phyloP scores from a whole-genome alignment of 2,888 invertebrate genomes.

The Limnephilus auricula region DNA sequence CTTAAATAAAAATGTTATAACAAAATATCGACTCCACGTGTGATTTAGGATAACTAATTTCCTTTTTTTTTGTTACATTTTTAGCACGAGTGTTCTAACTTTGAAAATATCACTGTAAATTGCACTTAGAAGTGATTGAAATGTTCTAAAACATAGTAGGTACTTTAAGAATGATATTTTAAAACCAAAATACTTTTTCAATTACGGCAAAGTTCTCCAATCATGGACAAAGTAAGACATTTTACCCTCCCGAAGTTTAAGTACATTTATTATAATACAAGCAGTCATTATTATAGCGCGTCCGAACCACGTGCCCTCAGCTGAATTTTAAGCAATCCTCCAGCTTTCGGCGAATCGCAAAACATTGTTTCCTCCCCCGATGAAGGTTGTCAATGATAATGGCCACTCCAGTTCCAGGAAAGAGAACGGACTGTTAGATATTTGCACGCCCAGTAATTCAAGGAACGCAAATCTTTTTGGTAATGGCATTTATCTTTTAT shows the following conservation, averaged over 20 bases:
- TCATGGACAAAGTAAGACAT: background rate
- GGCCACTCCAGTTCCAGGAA: slow-evolving; percentile 29
- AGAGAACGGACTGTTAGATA: background rate
- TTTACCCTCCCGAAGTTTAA: background rate
- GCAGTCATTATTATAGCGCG: slow-evolving; percentile 5
- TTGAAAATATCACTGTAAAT: too few relatives aligned
- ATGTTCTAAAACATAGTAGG: too few relatives aligned
- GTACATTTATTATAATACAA: background rate
- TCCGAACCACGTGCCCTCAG: slow-evolving; percentile 10
- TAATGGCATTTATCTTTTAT: background rate
- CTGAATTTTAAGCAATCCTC: slow-evolving; percentile 40
- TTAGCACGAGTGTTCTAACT: too few relatives aligned
- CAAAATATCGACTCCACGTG: too few relatives aligned
- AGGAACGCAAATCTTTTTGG: slow-evolving; percentile 10
- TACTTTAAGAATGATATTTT: too few relatives aligned
- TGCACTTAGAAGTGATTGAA: too few relatives aligned
- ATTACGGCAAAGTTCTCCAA: background rate
- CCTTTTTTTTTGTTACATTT: too few relatives aligned
- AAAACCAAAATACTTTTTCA: too few relatives aligned
- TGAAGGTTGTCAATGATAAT: slow-evolving; percentile 52
- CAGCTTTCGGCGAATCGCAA: slow-evolving; percentile 42
- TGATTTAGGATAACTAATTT: too few relatives aligned
- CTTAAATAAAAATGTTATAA: too few relatives aligned
- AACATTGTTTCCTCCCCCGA: slow-evolving; percentile 35
- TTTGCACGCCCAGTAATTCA: slow-evolving; percentile 27